Evolutionary conservation across 2,113 vertebrate genomes (phyloP), one percentile per base, ranked within the genome.

Genomic region (Lanius ludovicianus): DNA sequence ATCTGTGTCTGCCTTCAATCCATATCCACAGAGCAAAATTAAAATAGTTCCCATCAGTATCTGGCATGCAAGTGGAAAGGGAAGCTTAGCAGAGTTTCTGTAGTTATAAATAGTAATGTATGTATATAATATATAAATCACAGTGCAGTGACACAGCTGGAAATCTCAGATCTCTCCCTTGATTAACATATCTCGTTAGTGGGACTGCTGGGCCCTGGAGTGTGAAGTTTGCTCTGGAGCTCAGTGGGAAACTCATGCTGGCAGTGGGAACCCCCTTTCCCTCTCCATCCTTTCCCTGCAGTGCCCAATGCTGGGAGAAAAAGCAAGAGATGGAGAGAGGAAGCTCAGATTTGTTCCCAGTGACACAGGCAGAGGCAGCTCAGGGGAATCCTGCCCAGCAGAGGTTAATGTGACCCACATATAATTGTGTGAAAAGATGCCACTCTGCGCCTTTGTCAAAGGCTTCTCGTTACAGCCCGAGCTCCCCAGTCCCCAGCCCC

Each of bases 341-440:
- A 39, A 35, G 79, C 89, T 82, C 77, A 16, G 81, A 60, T 89
- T 91, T 53, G 71, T 68, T 71, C 23, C n/a, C 75, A 71, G 89
- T 3, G 8, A n/a, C 87, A 47, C 71, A 52, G 92, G 86, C 88
- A 23, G 92, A 75, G 90, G 94, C 88, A 87, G 92, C 92, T 93
- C 60, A 80, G 70, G 95, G 92, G 86, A 96, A 93, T 92, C 80
- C 82, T 96, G 96, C 91, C 86, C 89, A 94, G 96, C 97, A 97
- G 95, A 97, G 97, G 97, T 97, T 98, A 97, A 97, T 46, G 87
- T 98, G 97, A 98, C 97, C 97, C 97, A 97, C 94, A 98, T 98
- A 97, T 97, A 96, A 96, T 96, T 94, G 96, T 96, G 96, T 97
- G 97, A 97, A 97, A 97, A 97, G 96, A 97, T 97, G 96, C 96